phyloP scores from a whole-genome alignment of 2,113 vertebrate genomes.

The Pachypanchax playfairii region DNA sequence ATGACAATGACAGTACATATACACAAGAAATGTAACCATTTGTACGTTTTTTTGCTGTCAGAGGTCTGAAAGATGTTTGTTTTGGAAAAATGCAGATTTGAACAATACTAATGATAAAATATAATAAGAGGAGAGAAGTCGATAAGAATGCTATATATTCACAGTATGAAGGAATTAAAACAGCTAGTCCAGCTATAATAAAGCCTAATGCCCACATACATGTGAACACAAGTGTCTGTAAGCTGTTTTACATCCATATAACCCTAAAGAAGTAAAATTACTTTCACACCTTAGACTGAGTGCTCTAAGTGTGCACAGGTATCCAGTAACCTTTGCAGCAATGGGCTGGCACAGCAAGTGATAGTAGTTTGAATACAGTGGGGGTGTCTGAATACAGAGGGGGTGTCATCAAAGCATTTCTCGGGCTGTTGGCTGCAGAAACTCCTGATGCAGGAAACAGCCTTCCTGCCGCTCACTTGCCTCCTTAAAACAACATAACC shows the following conservation, averaged over 20 bases:
- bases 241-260: constrained; percentile 18
- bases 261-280: constrained; percentile 40
- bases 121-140: no score
- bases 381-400: constrained; percentile 58
- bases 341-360: constrained; percentile 31
- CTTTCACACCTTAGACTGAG: constrained; percentile 39
- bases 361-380: constrained; percentile 52
- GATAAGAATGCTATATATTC: not conserved
- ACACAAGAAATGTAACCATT: no score
- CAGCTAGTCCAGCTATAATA: not conserved
- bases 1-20: no score
- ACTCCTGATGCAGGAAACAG: constrained; percentile 67
- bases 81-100: no score
- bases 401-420: constrained; percentile 68
- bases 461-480: constrained; percentile 69
- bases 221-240: constrained; percentile 16
- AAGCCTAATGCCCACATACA: constrained; percentile 3
- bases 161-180: not conserved
- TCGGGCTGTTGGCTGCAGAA: constrained; percentile 64
- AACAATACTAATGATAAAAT: no score
- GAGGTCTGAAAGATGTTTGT: no score
- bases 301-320: constrained; percentile 45
- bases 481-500: constrained; percentile 65
- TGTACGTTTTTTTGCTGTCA: no score
- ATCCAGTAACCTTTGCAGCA: constrained; percentile 59